Evolutionary conservation across 2,888 invertebrate genomes (phyloP).

Genomic region (Napeogenes sylphis): DNA sequence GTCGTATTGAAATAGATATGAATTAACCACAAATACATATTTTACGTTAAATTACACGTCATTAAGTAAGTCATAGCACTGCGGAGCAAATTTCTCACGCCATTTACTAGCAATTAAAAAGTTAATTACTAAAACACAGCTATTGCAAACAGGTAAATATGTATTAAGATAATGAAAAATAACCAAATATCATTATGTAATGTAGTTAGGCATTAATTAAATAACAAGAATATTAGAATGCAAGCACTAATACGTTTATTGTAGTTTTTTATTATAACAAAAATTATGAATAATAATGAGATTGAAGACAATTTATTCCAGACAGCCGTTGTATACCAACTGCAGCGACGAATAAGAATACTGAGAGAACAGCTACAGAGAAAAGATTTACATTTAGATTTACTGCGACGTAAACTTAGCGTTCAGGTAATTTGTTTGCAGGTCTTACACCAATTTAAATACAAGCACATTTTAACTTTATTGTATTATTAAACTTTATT

Average conservation of each 20-base stretch:
- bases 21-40: conserved; percentile 35
- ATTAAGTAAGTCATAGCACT: conserved; percentile 34
- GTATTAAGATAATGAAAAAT: conserved; percentile 1
- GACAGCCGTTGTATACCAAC: conserved; percentile 92
- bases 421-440: conserved; percentile 80
- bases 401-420: conserved; percentile 90
- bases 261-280: not conserved
- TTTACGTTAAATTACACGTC: conserved; percentile 30
- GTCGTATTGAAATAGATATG: conserved; percentile 35
- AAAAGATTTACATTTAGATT: conserved; percentile 93
- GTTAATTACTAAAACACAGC: conserved; percentile 15
- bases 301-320: conserved; percentile 44
- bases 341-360: conserved; percentile 90
- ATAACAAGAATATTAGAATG: not conserved
- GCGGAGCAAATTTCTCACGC: conserved; percentile 30
- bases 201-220: conserved; percentile 11
- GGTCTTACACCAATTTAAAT: not conserved
- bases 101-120: conserved; percentile 30
- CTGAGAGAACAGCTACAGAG: conserved; percentile 93
- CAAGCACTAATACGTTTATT: conserved; percentile 5
- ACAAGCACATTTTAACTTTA: not conserved
- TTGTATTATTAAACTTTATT: too few species aligned
- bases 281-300: not conserved
- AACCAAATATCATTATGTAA: conserved; percentile 11
- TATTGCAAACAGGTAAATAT: not conserved